Evolutionary conservation across 2,113 vertebrate species (phyloP).

Genomic region (Ciconia stormi): DNA sequence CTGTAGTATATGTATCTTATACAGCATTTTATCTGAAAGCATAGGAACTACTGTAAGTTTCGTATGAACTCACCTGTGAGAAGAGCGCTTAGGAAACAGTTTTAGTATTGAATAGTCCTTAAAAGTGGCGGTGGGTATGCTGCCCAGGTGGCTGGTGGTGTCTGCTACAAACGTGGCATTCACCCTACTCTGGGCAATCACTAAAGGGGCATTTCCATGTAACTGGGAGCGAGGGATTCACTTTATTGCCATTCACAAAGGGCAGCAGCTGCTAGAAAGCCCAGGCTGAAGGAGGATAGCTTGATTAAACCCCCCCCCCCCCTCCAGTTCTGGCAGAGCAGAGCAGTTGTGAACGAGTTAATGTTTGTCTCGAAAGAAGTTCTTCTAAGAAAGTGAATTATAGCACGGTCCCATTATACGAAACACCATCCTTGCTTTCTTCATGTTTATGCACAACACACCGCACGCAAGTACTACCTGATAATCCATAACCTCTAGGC

Average conservation of each 20-base stretch:
- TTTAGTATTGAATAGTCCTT: neutral
- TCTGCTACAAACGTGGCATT: slow-evolving; percentile 7
- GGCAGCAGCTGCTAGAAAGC: slow-evolving; percentile 22
- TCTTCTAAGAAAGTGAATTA: slow-evolving; percentile 34
- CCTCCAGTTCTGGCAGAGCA: neutral
- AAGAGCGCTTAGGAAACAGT: neutral
- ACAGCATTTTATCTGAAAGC: neutral
- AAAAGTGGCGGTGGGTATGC: neutral
- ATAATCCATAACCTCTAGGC: slow-evolving; percentile 1
- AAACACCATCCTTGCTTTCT: neutral
- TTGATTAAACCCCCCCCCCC: neutral
- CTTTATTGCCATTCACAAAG: slow-evolving; percentile 12
- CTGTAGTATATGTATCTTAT: neutral
- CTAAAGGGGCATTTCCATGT: neutral
- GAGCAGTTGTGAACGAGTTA: slow-evolving; percentile 16
- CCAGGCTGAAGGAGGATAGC: neutral
- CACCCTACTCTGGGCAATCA: neutral
- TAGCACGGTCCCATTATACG: neutral
- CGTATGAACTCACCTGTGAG: slow-evolving; percentile 16
- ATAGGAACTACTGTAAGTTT: neutral
- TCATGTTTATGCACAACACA: neutral
- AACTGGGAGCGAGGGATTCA: neutral
- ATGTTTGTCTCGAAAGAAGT: neutral
- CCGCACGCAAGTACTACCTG: neutral
- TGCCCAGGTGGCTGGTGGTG: slow-evolving; percentile 20